These are phyloP conservation scores for Sternarchorhynchus goeldii DNA, from an alignment of 2,797 vertebrate species.

Conservation along the genomic window DNA sequence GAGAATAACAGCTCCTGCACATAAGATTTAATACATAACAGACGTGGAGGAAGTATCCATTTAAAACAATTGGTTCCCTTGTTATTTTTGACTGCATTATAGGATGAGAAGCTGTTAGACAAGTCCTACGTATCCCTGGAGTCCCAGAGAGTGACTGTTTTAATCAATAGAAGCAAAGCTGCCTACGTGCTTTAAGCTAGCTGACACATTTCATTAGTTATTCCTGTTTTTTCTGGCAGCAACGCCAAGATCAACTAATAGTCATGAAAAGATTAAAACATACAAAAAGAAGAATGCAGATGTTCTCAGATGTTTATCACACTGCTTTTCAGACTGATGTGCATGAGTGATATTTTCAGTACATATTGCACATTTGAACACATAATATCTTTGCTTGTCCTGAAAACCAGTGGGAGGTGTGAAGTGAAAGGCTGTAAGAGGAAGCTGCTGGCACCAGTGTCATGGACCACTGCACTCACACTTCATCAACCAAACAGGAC, in stretches of 20 bases:
- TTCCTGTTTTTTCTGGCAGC: constrained; percentile 14
- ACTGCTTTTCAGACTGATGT: too few relatives aligned
- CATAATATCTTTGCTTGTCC: too few relatives aligned
- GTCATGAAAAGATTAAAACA: constrained; percentile 22
- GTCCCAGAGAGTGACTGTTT: constrained; percentile 31
- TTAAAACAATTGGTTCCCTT: constrained; percentile 41
- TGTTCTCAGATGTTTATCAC: too few relatives aligned
- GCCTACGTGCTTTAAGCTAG: constrained; percentile 35
- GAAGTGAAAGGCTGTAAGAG: too few relatives aligned
- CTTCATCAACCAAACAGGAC: too few relatives aligned
- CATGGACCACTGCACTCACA: too few relatives aligned
- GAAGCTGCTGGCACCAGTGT: too few relatives aligned
- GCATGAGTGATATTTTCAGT: too few relatives aligned
- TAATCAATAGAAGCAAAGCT: constrained; percentile 50
- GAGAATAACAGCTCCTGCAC: constrained; percentile 29
- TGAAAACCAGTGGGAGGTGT: too few relatives aligned
- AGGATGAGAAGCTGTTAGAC: constrained; percentile 39
- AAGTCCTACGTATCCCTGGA: constrained; percentile 22
- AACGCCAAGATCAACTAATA: constrained; percentile 12
- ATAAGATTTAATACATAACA: constrained; percentile 25
- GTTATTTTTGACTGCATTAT: constrained; percentile 41
- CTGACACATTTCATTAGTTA: constrained; percentile 38
- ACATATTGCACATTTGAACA: too few relatives aligned
- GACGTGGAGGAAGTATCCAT: constrained; percentile 34
- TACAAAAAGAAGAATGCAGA: too few relatives aligned